phyloP scores from a whole-genome alignment of 2,797 vertebrate species.

The Cheirogaleus major region DNA sequence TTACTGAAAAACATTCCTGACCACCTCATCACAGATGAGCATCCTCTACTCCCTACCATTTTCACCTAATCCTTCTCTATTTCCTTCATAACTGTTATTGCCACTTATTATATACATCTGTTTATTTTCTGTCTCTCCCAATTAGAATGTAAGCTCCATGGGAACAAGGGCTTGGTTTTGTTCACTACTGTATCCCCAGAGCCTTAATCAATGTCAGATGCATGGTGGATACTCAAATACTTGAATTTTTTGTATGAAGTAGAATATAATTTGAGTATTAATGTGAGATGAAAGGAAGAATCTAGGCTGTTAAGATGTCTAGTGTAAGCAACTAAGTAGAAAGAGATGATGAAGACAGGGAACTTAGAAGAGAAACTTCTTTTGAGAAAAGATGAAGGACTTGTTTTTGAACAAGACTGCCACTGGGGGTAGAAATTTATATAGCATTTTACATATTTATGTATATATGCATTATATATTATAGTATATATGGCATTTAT shows the following conservation, averaged over 20 bases:
- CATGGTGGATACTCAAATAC: neutral
- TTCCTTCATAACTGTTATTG: neutral
- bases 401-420: slow-evolving; percentile 30
- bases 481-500: neutral
- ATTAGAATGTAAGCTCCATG: neutral
- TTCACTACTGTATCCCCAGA: neutral
- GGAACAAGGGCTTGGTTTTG: neutral
- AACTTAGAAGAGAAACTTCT: neutral
- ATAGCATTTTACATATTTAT: neutral
- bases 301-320: neutral
- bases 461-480: neutral
- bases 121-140: neutral
- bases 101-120: neutral
- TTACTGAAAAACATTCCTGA: neutral
- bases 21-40: neutral
- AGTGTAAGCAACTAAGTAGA: neutral
- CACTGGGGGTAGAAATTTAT: neutral
- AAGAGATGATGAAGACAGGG: neutral
- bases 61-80: neutral
- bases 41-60: neutral
- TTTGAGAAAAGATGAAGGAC: neutral
- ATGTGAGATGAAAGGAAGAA: neutral
- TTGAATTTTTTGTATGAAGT: slow-evolving; percentile 28
- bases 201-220: slow-evolving; percentile 4
- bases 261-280: slow-evolving; percentile 6